Conservation (phyloP, 2,113 vertebrate species). For the Onychorhynchus coronatus region DNA sequence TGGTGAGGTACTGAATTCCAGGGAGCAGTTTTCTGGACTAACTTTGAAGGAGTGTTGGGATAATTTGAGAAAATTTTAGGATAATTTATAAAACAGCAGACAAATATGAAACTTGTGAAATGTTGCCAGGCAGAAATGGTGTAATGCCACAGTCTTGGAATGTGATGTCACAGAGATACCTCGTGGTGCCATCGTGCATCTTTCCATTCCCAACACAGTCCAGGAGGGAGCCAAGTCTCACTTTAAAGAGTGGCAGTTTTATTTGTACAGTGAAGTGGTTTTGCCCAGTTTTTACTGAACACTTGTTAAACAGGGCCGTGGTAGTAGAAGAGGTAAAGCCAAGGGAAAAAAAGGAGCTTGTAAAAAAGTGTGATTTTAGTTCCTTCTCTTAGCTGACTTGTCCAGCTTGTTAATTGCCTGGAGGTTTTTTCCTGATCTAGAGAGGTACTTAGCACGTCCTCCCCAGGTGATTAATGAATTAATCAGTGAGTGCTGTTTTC, state of each 20-base stretch:
- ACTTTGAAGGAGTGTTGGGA: neutral
- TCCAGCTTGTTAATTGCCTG: neutral
- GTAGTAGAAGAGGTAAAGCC: neutral
- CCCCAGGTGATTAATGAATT: neutral
- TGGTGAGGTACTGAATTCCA: neutral
- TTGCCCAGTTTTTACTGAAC: neutral
- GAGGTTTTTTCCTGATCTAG: neutral
- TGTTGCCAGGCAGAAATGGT: neutral
- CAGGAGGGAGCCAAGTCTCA: neutral
- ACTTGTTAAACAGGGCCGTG: neutral
- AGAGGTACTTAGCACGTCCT: neutral
- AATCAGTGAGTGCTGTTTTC: neutral
- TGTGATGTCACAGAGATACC: neutral
- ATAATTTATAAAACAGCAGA: neutral
- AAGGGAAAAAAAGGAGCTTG: neutral
- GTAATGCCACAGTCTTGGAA: neutral
- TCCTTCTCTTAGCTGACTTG: neutral
- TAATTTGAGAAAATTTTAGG: neutral
- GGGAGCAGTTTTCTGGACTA: neutral
- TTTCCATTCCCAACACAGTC: neutral
- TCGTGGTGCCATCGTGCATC: accelerated
- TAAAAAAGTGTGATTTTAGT: neutral
- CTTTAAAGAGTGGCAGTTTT: neutral
- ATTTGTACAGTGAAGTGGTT: neutral
- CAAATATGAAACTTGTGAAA: neutral